Percentiles rank a stretch among this genome's conserved stretches.
Conservation (phyloP, 2,888 invertebrate genomes). For the Scaptomyza flava region DNA sequence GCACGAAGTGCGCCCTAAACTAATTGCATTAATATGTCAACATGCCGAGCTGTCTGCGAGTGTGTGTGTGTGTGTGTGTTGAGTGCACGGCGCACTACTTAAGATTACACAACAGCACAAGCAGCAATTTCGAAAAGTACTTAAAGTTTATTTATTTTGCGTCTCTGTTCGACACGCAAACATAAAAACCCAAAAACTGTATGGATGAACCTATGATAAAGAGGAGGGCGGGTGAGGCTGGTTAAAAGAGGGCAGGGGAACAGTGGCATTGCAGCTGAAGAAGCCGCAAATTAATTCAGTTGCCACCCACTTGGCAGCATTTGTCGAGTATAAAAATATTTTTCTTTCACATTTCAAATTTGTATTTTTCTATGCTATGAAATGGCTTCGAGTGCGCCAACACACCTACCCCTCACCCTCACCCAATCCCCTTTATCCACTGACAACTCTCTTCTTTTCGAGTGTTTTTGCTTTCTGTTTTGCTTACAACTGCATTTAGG, state of each 20-base stretch:
- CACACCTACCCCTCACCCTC: background rate
- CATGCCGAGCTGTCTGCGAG: slow-evolving; percentile 52
- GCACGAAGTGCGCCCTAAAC: slow-evolving; percentile 68
- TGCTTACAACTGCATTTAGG: slow-evolving; percentile 28
- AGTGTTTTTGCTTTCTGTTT: slow-evolving; percentile 18
- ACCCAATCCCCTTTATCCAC: background rate
- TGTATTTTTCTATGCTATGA: slow-evolving; percentile 46
- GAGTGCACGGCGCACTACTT: slow-evolving; percentile 76
- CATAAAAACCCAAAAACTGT: slow-evolving; percentile 61
- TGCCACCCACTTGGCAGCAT: slow-evolving; percentile 76
- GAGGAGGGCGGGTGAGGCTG: too few relatives aligned
- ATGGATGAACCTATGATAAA: slow-evolving; percentile 59
- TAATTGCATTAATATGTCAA: slow-evolving; percentile 80
- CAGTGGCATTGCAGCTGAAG: slow-evolving; percentile 17
- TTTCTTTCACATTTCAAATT: slow-evolving; percentile 68
- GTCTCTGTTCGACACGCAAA: slow-evolving; percentile 74
- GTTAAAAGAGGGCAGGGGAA: background rate
- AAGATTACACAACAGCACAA: slow-evolving; percentile 76
- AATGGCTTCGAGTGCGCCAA: slow-evolving; percentile 46
- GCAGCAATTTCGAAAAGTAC: slow-evolving; percentile 79
- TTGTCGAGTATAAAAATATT: slow-evolving; percentile 69
- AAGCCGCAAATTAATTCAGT: slow-evolving; percentile 74
- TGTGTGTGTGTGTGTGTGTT: slow-evolving; percentile 30
- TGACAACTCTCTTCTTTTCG: too few relatives aligned
- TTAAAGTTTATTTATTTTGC: slow-evolving; percentile 81